A percentile compares a stretch with the other conserved stretches of the same genome.
These are phyloP conservation scores for Coenobita brevimanus DNA, from an alignment of 1,140 invertebrate genomes.

Conservation along the genomic window DNA sequence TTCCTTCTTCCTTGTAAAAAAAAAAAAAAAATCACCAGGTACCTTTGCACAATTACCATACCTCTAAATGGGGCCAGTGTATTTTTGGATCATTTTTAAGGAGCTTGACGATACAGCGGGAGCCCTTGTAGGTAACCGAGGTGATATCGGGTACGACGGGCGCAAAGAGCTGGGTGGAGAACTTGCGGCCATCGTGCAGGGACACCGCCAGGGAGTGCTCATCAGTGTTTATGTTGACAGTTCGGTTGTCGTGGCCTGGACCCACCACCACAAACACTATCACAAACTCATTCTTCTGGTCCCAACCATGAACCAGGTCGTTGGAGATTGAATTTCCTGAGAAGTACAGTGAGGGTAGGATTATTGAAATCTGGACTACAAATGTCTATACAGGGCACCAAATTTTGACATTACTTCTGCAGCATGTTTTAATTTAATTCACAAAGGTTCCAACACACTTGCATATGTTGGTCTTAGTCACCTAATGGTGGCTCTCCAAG, in stretches of 20 bases:
- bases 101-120: slow-evolving; percentile 48
- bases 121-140: slow-evolving; percentile 30
- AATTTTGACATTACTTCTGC: no score
- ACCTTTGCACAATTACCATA: not conserved
- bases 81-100: slow-evolving; percentile 59
- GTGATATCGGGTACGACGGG: slow-evolving; percentile 37
- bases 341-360: not conserved
- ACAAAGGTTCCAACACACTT: no score
- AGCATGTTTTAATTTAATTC: no score
- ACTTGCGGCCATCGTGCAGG: slow-evolving; percentile 42
- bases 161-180: slow-evolving; percentile 38
- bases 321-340: slow-evolving; percentile 60
- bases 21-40: no score
- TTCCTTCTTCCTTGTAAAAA: no score
- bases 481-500: no score
- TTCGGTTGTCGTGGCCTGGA: slow-evolving; percentile 47
- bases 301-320: slow-evolving; percentile 54
- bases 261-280: slow-evolving; percentile 50
- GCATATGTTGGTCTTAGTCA: no score
- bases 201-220: slow-evolving; percentile 17
- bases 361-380: no score
- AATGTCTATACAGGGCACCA: no score
- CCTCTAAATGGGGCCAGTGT: slow-evolving; percentile 57
- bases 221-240: slow-evolving; percentile 51
- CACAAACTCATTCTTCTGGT: slow-evolving; percentile 52